Evolutionary conservation across 2,888 invertebrate species (phyloP).

Genomic region (Troides helena): DNA sequence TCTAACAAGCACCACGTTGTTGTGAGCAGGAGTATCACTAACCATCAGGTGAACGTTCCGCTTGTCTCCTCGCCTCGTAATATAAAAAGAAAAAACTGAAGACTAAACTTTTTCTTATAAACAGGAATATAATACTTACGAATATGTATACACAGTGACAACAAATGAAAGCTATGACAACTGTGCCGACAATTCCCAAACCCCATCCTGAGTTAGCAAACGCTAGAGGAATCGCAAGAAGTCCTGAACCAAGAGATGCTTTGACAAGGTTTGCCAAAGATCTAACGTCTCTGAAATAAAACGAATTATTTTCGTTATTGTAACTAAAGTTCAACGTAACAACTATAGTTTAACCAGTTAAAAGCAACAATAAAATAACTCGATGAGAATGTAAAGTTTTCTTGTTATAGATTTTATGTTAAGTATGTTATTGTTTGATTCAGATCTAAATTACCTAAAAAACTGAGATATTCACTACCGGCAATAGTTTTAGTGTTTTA

Average conservation of each 20-base stretch:
- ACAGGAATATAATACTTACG: conserved; percentile 53
- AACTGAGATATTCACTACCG: no score
- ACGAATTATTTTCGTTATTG: not conserved
- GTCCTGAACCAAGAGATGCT: conserved; percentile 84
- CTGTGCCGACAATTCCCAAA: conserved; percentile 80
- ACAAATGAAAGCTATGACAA: conserved; percentile 66
- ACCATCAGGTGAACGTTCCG: no score
- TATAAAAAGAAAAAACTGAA: no score
- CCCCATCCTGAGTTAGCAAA: conserved; percentile 85
- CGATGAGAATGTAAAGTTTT: no score
- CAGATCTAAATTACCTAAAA: no score
- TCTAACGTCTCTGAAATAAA: conserved; percentile 61
- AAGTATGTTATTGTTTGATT: no score
- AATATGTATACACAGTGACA: conserved; percentile 73
- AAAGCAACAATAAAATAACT: not conserved
- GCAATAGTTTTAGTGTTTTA: no score
- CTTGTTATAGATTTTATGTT: no score
- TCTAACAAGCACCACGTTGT: no score
- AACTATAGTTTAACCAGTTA: not conserved
- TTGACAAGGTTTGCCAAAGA: conserved; percentile 71
- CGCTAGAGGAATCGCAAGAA: conserved; percentile 86
- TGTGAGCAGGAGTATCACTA: no score
- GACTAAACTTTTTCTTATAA: no score
- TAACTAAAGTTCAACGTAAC: not conserved
- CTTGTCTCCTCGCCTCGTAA: no score